Evolutionary conservation across 2,113 vertebrate genomes (phyloP).

Genomic region (Apus apus): DNA sequence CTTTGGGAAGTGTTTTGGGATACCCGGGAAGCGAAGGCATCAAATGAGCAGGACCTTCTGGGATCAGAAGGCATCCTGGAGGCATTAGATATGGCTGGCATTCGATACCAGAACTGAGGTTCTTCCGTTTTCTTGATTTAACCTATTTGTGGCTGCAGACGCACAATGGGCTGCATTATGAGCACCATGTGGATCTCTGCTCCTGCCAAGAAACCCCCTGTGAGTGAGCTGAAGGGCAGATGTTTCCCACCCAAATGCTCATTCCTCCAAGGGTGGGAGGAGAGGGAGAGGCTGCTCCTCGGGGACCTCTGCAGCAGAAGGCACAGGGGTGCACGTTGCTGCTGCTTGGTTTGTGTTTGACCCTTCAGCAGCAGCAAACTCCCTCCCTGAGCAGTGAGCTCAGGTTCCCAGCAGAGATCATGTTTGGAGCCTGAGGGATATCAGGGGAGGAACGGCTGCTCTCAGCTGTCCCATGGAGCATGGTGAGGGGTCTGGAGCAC

Average conservation of each 20-base stretch:
- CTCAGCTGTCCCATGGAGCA: background rate
- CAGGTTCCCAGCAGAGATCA: background rate
- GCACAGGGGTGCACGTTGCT: background rate
- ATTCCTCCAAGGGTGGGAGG: background rate
- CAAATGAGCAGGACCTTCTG: slow-evolving; percentile 46
- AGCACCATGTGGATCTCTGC: background rate
- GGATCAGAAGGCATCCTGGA: slow-evolving; percentile 65
- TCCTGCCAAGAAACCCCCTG: slow-evolving; percentile 12
- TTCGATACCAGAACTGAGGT: slow-evolving; percentile 56
- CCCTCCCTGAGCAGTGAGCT: background rate
- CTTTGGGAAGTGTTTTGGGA: slow-evolving; percentile 32
- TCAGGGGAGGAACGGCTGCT: background rate
- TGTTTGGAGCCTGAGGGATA: background rate
- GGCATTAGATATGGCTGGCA: slow-evolving; percentile 66
- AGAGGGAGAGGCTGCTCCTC: background rate
- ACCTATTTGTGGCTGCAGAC: background rate
- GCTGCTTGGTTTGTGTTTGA: background rate
- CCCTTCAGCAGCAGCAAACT: background rate
- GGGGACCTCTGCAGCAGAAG: background rate
- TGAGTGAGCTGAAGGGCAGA: slow-evolving; percentile 35
- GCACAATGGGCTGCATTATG: slow-evolving; percentile 51
- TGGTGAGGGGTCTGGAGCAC: background rate
- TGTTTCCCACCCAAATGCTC: slow-evolving; percentile 25
- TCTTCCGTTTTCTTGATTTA: slow-evolving; percentile 1
- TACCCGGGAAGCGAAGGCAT: background rate